These are phyloP conservation scores for Pseudois nayaur DNA, from an alignment of 2,113 vertebrate genomes.

Conservation along the genomic window DNA sequence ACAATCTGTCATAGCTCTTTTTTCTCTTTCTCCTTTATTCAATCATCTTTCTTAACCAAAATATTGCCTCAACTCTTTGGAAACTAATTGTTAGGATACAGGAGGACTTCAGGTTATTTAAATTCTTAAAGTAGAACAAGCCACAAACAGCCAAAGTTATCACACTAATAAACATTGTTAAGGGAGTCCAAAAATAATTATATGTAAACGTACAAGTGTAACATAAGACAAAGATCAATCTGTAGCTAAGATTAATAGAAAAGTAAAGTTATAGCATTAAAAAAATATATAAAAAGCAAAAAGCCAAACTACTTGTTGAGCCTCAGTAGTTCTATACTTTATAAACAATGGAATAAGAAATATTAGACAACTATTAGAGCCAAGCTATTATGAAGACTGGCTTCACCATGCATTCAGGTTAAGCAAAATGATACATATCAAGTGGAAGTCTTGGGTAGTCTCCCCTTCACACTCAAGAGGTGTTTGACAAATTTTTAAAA, in stretches of 20 bases:
- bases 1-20: not conserved
- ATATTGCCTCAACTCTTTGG: not conserved
- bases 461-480: not conserved
- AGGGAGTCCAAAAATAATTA: not conserved
- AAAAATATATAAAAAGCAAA: constrained; percentile 4
- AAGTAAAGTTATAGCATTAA: not conserved
- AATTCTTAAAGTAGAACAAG: constrained; percentile 11
- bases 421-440: not conserved
- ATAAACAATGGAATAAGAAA: not conserved
- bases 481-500: constrained; percentile 9
- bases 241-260: not conserved
- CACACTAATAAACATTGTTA: not conserved
- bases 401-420: not conserved
- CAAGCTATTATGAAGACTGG: not conserved
- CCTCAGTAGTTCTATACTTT: not conserved
- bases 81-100: not conserved
- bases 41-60: not conserved
- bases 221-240: not conserved
- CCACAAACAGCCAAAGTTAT: not conserved
- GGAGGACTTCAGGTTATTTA: not conserved
- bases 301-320: not conserved
- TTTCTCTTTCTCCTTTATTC: not conserved
- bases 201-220: not conserved
- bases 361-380: not conserved
- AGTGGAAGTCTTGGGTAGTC: not conserved